Conservation (phyloP, 2,113 vertebrate species). For the Ameiurus melas region DNA sequence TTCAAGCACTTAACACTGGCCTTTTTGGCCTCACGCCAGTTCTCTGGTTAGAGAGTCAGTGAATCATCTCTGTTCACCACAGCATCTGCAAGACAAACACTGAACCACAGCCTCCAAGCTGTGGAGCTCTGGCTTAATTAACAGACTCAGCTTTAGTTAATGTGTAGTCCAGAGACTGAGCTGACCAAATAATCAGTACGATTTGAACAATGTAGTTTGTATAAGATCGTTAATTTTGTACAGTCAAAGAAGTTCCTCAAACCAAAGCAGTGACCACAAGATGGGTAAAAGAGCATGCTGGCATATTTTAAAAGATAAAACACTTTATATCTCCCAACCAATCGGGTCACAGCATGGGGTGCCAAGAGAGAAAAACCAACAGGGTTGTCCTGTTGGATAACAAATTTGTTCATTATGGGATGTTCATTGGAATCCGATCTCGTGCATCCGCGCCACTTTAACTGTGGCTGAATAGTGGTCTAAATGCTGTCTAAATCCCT, state of each 20-base stretch:
- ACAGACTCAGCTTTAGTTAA: constrained; percentile 1
- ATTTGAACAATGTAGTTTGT: not conserved
- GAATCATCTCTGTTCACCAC: constrained; percentile 14
- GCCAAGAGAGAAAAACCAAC: not conserved
- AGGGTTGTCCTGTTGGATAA: not conserved
- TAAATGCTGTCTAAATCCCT: not conserved
- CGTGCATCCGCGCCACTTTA: not conserved
- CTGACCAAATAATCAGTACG: not conserved
- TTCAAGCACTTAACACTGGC: constrained; percentile 17
- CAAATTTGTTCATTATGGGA: not conserved
- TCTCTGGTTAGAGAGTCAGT: constrained; percentile 21
- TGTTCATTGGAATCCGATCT: not conserved
- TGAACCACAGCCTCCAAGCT: not conserved
- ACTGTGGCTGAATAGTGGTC: not conserved
- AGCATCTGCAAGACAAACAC: not conserved
- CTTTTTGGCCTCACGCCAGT: constrained; percentile 32
- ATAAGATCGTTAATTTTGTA: not conserved
- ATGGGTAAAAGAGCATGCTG: not conserved
- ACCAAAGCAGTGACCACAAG: not conserved
- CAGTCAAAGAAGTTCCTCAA: not conserved
- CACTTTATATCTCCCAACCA: not conserved
- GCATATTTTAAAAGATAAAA: not conserved
- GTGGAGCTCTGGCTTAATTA: not conserved
- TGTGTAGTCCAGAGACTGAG: not conserved
- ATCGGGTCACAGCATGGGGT: not conserved